Percentiles rank a stretch among this genome's conserved stretches.
Evolutionary conservation across 2,113 vertebrate species (phyloP).

Genomic region (Dissostichus mawsoni): DNA sequence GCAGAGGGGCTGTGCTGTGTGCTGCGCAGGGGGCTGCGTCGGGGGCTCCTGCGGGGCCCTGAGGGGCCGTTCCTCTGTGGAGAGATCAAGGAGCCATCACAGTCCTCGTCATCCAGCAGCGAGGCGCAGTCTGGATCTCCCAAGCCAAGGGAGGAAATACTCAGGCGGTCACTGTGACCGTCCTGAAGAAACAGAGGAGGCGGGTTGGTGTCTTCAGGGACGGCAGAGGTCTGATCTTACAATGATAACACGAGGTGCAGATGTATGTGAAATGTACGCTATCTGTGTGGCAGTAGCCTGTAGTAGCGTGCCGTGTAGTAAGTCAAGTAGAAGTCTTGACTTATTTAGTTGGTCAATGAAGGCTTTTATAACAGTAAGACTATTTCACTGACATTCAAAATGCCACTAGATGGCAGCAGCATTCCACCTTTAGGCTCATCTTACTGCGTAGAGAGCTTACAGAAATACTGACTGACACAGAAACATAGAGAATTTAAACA

Average conservation of each 20-base stretch:
- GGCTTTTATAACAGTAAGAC: background rate
- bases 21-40: conserved; percentile 75
- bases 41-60: conserved; percentile 81
- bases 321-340: too few relatives aligned
- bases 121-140: conserved; percentile 90
- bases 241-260: background rate
- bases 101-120: conserved; percentile 88
- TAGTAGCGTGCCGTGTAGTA: too few relatives aligned
- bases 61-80: conserved; percentile 81
- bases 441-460: background rate
- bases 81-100: conserved; percentile 79
- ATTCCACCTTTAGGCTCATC: background rate
- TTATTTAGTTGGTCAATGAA: background rate
- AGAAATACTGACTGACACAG: background rate
- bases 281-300: too few relatives aligned
- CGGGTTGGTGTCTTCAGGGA: background rate
- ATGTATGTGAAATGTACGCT: background rate
- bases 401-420: conserved; percentile 58
- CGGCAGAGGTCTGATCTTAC: background rate
- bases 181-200: conserved; percentile 85
- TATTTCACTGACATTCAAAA: background rate
- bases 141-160: conserved; percentile 89
- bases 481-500: too few relatives aligned
- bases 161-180: conserved; percentile 89
- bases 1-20: conserved; percentile 86